Base-by-base conservation (phyloP, 2,797 vertebrate species). In the Centroberyx gerrardi region DNA sequence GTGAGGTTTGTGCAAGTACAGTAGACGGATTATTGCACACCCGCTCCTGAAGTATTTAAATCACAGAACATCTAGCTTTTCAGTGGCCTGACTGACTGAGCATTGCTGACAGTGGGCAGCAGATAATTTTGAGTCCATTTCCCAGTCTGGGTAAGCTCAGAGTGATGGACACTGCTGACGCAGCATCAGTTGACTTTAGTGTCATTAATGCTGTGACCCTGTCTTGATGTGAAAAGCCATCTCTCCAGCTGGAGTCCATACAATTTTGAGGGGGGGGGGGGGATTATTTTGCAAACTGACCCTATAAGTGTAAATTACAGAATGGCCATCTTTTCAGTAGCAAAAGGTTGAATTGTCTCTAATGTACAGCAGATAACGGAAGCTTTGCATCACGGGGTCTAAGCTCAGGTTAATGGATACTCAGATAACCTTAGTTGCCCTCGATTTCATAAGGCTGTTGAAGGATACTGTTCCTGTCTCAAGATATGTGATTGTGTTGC, bases 401-500 rank as follows among this genome's bases (percentile, higher is more conserved):
- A 7, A 72, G 10, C 53, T 17, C 28, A 81, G 56, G 29, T n/a
- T 22, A 49, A 27, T 54, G 13, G 15, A 80, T 40, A 58, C 62
- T 74, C n/a, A 48, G 17, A 74, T 29, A 65, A 44, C 33, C 69
- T 58, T n/a, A 28, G 31, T 53, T 76, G 33, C 15, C 53, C 31
- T 75, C 60, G 33, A 80, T 63, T 65, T 55, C 46, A 56, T 64
- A 29, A 62, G 18, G 31, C 2, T 17, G 64, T 42, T 44, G 48
- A 40, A 48, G 38, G 49, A 62, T 62, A 12, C 67, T 71, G 72
- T 28, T 49, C 59, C 76, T 71, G 38, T 64, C 64, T 77, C 51
- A 68, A 58, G 74, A 79, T 83, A 60, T 83, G 52, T 60, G 58
- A 44, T 62, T 80, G 38, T 83, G 49, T 66, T 72, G 61, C 72